Evolutionary conservation across 2,888 invertebrate species (phyloP), one percentile per base, ranked within the genome.

Genomic region (Papilio demoleus): DNA sequence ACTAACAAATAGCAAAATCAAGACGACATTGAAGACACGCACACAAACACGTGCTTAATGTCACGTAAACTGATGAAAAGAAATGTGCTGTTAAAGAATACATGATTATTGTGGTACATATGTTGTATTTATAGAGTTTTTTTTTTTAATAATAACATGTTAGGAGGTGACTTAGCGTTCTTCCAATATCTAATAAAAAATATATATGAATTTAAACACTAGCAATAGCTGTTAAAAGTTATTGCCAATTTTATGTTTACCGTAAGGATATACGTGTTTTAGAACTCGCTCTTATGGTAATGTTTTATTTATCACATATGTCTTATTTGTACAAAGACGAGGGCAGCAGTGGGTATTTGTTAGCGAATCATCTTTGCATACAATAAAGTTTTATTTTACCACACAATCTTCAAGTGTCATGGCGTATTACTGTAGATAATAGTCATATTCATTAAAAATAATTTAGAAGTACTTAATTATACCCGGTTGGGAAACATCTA

Each of bases 281-380:
- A 53, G 53, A 27, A 53, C 27, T 53, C n/a, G 14, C 50, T 4
- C 24, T 50, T 50, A 50, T 24, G 53, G 50, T 53, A 53, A 53
- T 31, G 8, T 53, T n/a, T 31, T 9, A 31, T n/a, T 31, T 8
- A 53, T 53, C n/a, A 31, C 31, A 31, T 31, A n/a, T 9, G 27
- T 53, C 27, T 53, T 53, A 53, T 53, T 53, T 53, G 53, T 8
- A 53, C 27, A 4, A 47, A 47, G 47, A 24, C 47, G 50, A 50
- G 50, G 50, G 24, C 24, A 53, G 31, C 8, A n/a, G 27, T 53
- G n/a, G n/a, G 27, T 53, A n/a, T 53, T 53, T 31, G 27, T 27
- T 31, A 53, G 6, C 53, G 8, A 53, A 53, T 31, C 19, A 50
- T 14, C 12, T 53, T n/a, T 53, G 27, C 27, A n/a, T n/a, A 19